Evolutionary conservation across 1,140 invertebrate species (phyloP), one percentile per base, ranked within the genome.

Genomic region (Procambarus clarkii): DNA sequence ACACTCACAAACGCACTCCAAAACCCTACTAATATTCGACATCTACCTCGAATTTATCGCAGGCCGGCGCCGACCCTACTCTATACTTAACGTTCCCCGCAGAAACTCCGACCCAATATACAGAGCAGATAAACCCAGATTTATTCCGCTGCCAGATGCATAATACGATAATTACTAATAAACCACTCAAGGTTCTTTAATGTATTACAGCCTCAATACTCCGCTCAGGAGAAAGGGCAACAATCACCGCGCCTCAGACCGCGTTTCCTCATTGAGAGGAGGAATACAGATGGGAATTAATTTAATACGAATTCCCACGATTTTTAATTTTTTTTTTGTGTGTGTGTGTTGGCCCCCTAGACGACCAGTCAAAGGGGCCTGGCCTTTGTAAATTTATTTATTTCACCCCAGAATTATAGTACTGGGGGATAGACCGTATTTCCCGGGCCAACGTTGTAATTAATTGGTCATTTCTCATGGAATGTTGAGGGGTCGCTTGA

Each of bases 121-220:
- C 81, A 58, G 34, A 44, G 58, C 45, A 82, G 81, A 83, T 83
- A 83, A 83, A 83, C 24, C 9, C 48, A 45, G n/a, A 83, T 83
- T 83, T 83, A 83, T 83, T 7, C 81, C 50, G 44, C 50, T 83
- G 81, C 64, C 46, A 58, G 81, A 83, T 83, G 81, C 81, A 83
- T 83, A 83, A 83, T 83, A 44, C 8, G 81, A 83, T 83, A 83
- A 83, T 83, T 18, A 44, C 81, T 45, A 83, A 83, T 83, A 83
- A 83, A 83, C 58, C n/a, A 44, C 34, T 83, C 81, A 45, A 11
- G 34, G 34, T 11, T 44, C n/a, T 24, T 46, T 24, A 45, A 15
- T 2, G 58, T 44, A 69, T 69, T 21, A 69, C 58, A 11, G 81
- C 58, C 18, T 3, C 81, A 45, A 69, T 83, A 50, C 58, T 5